Percentiles rank a stretch among this genome's conserved stretches.
phyloP scores from a whole-genome alignment of 2,888 invertebrate species.

The Agrochola lota region DNA sequence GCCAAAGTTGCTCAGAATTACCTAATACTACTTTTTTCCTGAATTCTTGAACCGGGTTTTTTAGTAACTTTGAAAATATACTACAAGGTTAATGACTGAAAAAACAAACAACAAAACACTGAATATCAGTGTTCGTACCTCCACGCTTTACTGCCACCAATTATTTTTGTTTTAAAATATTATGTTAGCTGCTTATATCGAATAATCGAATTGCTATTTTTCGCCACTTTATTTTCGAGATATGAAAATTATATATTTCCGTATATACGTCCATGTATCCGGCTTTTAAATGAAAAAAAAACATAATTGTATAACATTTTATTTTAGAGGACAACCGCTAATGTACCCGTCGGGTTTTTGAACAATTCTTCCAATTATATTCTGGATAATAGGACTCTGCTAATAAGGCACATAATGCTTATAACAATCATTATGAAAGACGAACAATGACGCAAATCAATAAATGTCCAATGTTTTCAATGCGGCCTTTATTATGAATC shows the following conservation, averaged over 20 bases:
- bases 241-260: conserved; percentile 36
- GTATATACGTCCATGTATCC: conserved; percentile 9
- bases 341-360: neutral
- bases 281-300: conserved; percentile 15
- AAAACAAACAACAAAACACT: too few relatives aligned
- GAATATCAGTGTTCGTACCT: conserved; percentile 10
- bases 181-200: conserved; percentile 1
- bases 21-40: neutral
- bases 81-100: conserved; percentile 49
- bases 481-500: conserved; percentile 7
- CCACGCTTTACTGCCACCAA: conserved; percentile 23
- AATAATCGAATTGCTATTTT: conserved; percentile 19
- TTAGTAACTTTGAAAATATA: conserved; percentile 47
- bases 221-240: neutral
- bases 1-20: conserved; percentile 2
- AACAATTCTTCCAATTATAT: neutral
- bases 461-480: neutral
- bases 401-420: neutral
- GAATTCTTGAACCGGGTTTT: neutral
- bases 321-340: conserved; percentile 12
- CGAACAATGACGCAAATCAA: neutral
- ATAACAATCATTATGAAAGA: neutral
- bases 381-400: neutral
- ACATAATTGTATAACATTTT: neutral
- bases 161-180: conserved; percentile 13